Evolutionary conservation across 2,888 invertebrate species (phyloP).

Genomic region (Orthosia gothica): DNA sequence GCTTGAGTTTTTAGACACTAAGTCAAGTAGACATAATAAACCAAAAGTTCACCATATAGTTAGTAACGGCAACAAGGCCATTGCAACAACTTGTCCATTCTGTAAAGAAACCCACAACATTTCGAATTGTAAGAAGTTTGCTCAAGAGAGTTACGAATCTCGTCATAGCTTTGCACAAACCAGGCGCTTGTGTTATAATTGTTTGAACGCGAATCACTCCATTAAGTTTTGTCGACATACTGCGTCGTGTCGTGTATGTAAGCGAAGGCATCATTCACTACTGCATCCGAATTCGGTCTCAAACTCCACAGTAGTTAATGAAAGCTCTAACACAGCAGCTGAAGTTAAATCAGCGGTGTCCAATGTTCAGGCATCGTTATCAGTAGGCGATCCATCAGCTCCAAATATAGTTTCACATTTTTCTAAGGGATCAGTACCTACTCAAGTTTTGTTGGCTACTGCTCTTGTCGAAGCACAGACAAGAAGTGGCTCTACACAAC

Average conservation of each 20-base stretch:
- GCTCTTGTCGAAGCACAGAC: too few species aligned
- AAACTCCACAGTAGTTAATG: constrained; percentile 8
- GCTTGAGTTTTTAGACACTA: constrained; percentile 6
- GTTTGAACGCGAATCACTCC: too few species aligned
- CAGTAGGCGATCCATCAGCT: constrained; percentile 3
- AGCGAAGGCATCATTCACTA: constrained; percentile 11
- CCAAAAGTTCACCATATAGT: neutral
- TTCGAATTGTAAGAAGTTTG: too few species aligned
- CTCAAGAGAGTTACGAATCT: too few species aligned
- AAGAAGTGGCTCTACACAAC: too few species aligned
- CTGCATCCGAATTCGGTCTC: neutral
- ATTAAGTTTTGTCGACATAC: too few species aligned
- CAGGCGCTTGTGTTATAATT: too few species aligned
- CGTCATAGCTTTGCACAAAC: too few species aligned
- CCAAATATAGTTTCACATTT: constrained; percentile 12
- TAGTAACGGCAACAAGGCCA: neutral
- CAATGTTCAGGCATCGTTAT: neutral
- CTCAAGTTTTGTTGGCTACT: too few species aligned
- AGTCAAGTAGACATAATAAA: neutral
- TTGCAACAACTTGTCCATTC: neutral
- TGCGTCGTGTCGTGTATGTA: too few species aligned
- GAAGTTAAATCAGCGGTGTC: constrained; percentile 21
- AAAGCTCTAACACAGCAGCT: constrained; percentile 3
- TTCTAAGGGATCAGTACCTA: neutral
- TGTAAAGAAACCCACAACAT: too few species aligned